Conservation (phyloP, 2,797 vertebrate species). For the Sebastes melanostomus region DNA sequence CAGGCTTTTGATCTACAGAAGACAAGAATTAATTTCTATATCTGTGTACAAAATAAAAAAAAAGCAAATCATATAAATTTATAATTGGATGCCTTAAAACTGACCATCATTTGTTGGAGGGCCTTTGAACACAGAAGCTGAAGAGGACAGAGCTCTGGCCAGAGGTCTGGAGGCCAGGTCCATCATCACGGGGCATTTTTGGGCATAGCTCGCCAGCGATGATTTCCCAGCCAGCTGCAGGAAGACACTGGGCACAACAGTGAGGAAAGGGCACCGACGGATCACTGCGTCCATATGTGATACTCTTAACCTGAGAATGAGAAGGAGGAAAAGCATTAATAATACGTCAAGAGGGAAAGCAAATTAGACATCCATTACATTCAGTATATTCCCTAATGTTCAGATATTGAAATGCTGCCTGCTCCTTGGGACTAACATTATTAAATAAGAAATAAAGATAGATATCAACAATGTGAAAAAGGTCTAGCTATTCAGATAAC, state of each 20-base stretch:
- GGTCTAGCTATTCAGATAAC: not conserved
- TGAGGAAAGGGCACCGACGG: slow-evolving; percentile 88
- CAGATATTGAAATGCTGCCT: not conserved
- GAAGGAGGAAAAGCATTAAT: not conserved
- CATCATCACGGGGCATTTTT: slow-evolving; percentile 92
- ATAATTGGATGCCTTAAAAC: slow-evolving; percentile 24
- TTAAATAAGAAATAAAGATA: not conserved
- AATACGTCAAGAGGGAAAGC: not conserved
- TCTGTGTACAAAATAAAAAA: not conserved
- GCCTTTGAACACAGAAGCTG: slow-evolving; percentile 78
- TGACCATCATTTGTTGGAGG: slow-evolving; percentile 77
- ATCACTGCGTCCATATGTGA: slow-evolving; percentile 86
- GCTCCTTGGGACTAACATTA: not conserved
- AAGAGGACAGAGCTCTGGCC: slow-evolving; percentile 78
- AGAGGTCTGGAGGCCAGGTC: slow-evolving; percentile 77
- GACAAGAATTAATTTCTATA: not conserved
- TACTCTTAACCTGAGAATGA: slow-evolving; percentile 33
- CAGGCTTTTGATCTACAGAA: slow-evolving; percentile 31
- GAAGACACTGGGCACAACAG: slow-evolving; percentile 85
- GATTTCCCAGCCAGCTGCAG: slow-evolving; percentile 88
- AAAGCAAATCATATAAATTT: not conserved
- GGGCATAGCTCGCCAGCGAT: slow-evolving; percentile 85
- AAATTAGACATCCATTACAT: not conserved
- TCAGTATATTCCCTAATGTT: not conserved
- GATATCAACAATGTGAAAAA: not conserved